Percentiles rank a stretch among this genome's conserved stretches.
Evolutionary conservation across 2,888 invertebrate species (phyloP).

Genomic region (Ornithoptera alexandrae): DNA sequence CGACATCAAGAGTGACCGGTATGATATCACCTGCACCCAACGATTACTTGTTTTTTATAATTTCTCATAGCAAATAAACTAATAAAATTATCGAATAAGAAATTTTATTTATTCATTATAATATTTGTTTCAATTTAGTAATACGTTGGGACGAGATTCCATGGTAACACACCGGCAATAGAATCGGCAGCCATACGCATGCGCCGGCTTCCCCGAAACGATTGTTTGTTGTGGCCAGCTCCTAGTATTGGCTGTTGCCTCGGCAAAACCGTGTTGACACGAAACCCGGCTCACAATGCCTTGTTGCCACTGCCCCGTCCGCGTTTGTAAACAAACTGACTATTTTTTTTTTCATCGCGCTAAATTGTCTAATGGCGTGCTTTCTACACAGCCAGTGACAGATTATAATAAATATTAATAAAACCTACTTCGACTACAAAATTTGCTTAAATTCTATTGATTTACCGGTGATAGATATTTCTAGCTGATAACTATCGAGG

Average conservation of each 20-base stretch:
- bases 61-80: too few species aligned
- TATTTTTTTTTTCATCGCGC: slow-evolving; percentile 25
- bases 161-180: slow-evolving; percentile 21
- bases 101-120: not conserved
- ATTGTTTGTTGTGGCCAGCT: slow-evolving; percentile 45
- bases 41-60: too few species aligned
- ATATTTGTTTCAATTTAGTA: slow-evolving; percentile 1
- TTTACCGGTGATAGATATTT: too few species aligned
- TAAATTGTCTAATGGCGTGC: slow-evolving; percentile 19
- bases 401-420: not conserved
- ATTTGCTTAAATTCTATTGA: too few species aligned
- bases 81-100: too few species aligned
- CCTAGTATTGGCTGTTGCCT: slow-evolving; percentile 38
- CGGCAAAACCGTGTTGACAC: slow-evolving; percentile 28
- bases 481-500: too few species aligned
- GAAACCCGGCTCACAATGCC: slow-evolving; percentile 27
- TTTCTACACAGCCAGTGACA: not conserved
- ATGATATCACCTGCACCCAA: too few species aligned
- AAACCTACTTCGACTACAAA: not conserved
- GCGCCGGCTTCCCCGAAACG: slow-evolving; percentile 43
- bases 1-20: too few species aligned
- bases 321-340: slow-evolving; percentile 27
- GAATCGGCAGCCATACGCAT: slow-evolving; percentile 31
- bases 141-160: slow-evolving; percentile 5
- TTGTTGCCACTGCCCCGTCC: slow-evolving; percentile 25